Evolutionary conservation across 2,888 invertebrate species (phyloP), one percentile per base, ranked within the genome.

Genomic region (Aproaerema taeniolella): DNA sequence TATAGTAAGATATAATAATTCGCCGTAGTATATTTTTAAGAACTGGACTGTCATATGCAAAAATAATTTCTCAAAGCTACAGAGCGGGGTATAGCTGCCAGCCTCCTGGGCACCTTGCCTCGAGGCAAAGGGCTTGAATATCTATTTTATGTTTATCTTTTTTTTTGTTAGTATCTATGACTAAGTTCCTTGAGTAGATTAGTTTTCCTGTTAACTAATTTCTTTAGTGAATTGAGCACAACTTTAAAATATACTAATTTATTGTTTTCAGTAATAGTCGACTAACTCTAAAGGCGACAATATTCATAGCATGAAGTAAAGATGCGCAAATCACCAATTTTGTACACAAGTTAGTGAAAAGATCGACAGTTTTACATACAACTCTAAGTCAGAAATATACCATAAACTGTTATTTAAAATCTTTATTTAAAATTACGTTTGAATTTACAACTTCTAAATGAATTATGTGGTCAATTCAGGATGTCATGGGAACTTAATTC

Each of bases 271-370:
- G 67, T 81, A 77, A 79, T 74, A 78, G 67, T 65, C 60, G 72
- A 82, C 78, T 85, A 83, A 82, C 71, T 78, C 82, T 85, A 86
- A 76, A 83, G 83, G 86, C 82, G 69, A 79, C 71, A 70, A 74
- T 83, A 81, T 78, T 77, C 71, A 78, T 78, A 83, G 80, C 80
- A 72, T 68, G 79, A 79, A 78, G 73, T 69, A 68, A 77, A 73
- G 65, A 72, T 76, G 77, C 78, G 74, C 78, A 82, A 81, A 78
- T 80, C 67, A 82, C 76, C 74, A 77, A 69, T 72, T 79, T 70
- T 74, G n/a, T 75, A 80, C 74, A 78, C 61, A 71, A 73, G 63
- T 74, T 68, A 75, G 65, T 77, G 67, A 75, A 72, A 72, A 61
- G 61, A 70, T 65, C 51, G 64, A 67, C 67, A 71, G 65, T 61